Evolutionary conservation across 2,797 vertebrate species (phyloP).

Genomic region (Muscicapa striata): DNA sequence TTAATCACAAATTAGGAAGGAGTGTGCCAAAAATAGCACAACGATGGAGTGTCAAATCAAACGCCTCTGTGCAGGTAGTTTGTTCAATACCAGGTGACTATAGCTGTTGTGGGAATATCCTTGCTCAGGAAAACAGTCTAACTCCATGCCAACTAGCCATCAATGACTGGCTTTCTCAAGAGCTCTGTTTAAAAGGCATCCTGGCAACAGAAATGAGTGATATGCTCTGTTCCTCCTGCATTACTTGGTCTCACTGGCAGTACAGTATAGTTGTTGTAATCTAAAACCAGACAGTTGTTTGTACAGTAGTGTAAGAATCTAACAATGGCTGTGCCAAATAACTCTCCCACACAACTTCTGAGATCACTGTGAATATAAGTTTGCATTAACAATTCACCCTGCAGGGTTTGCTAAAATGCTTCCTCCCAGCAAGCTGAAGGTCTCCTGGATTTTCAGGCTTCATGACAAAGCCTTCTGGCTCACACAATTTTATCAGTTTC

Average conservation of each 20-base stretch:
- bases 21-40: slow-evolving; percentile 29
- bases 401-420: slow-evolving; percentile 28
- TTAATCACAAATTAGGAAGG: slow-evolving; percentile 49
- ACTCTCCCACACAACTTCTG: slow-evolving; percentile 36
- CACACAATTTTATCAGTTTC: slow-evolving; percentile 7
- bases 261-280: slow-evolving; percentile 9
- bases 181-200: slow-evolving; percentile 37
- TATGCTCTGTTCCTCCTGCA: background rate
- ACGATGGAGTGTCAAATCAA: background rate
- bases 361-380: background rate
- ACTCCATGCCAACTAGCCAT: background rate
- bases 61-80: slow-evolving; percentile 29
- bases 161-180: slow-evolving; percentile 1
- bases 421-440: slow-evolving; percentile 13
- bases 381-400: slow-evolving; percentile 38
- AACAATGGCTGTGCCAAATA: slow-evolving; percentile 42
- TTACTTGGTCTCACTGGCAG: slow-evolving; percentile 18
- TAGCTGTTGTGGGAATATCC: slow-evolving; percentile 37
- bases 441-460: slow-evolving; percentile 50
- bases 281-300: slow-evolving; percentile 63
- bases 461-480: background rate
- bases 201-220: slow-evolving; percentile 23
- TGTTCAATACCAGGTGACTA: slow-evolving; percentile 25
- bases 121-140: background rate
- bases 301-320: slow-evolving; percentile 38